Conservation (phyloP, 2,888 invertebrate genomes). For the Axea sp. region DNA sequence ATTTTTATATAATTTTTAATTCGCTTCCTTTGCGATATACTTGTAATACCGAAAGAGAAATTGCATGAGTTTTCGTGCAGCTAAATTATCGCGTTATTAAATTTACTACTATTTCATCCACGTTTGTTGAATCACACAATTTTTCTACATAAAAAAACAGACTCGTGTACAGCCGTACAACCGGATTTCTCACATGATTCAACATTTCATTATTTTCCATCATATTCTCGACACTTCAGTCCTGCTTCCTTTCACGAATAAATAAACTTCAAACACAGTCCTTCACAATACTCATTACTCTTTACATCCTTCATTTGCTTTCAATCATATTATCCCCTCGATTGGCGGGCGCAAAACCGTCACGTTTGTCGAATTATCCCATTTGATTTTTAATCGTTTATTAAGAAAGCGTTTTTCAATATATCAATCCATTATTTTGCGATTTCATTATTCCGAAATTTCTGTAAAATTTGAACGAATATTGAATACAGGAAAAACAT, state of each 20-base stretch:
- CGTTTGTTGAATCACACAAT: too few species aligned
- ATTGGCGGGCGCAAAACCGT: constrained; percentile 1
- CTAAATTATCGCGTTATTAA: too few species aligned
- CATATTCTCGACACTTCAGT: constrained; percentile 13
- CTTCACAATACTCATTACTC: constrained; percentile 26
- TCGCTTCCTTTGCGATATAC: too few species aligned
- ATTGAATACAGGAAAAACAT: too few species aligned
- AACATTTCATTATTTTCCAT: constrained; percentile 42
- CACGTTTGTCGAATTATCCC: constrained; percentile 1
- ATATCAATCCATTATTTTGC: too few species aligned
- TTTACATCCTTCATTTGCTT: constrained; percentile 31
- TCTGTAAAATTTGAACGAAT: too few species aligned
- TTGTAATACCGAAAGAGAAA: too few species aligned
- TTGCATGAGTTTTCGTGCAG: too few species aligned
- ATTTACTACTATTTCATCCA: too few species aligned
- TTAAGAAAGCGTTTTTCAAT: too few species aligned
- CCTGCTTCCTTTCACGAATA: constrained; percentile 46
- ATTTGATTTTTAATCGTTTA: not conserved
- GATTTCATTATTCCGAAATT: too few species aligned
- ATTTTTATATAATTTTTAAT: too few species aligned
- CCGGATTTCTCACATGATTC: constrained; percentile 40
- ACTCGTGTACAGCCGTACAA: not conserved
- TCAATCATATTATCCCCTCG: constrained; percentile 25
- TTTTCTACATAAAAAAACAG: not conserved
- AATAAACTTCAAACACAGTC: constrained; percentile 42